These are phyloP conservation scores for Chelon auratus DNA, from an alignment of 2,797 vertebrate genomes.

Conservation along the genomic window DNA sequence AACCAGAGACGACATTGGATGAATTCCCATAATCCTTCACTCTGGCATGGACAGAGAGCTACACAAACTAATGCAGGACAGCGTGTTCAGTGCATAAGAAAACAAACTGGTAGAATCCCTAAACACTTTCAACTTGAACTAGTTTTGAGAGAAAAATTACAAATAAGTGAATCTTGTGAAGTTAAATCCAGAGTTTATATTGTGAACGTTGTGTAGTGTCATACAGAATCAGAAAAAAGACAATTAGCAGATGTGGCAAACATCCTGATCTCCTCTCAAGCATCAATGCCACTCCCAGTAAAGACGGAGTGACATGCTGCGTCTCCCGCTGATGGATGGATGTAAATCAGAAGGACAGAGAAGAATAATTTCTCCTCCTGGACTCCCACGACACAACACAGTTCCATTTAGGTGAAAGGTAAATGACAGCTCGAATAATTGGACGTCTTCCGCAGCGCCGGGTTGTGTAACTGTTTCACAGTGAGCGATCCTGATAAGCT, in stretches of 20 bases:
- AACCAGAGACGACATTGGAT: too few species aligned
- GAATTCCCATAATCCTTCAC: too few species aligned
- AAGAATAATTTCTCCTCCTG: too few species aligned
- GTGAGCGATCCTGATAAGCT: conserved; percentile 19
- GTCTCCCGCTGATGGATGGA: conserved; percentile 45
- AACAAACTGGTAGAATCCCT: too few species aligned
- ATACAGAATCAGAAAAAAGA: conserved; percentile 4
- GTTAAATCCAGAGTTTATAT: background rate
- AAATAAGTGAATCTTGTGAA: too few species aligned
- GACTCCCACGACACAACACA: background rate
- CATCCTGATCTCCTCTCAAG: conserved; percentile 20
- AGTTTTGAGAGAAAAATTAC: background rate
- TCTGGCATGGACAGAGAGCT: too few species aligned
- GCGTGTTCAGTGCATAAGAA: too few species aligned
- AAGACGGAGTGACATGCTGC: conserved; percentile 50
- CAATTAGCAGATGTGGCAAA: conserved; percentile 22
- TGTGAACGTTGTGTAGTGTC: background rate
- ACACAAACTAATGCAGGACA: too few species aligned
- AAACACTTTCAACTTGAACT: too few species aligned
- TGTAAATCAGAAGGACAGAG: conserved; percentile 61
- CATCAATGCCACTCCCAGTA: conserved; percentile 28
- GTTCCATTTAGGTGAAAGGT: conserved; percentile 23
- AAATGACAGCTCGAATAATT: conserved; percentile 36
- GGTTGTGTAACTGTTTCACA: conserved; percentile 6
- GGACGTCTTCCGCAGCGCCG: conserved; percentile 12